Percentiles rank a stretch among this genome's conserved stretches.
phyloP scores from a whole-genome alignment of 2,888 invertebrate genomes.

The Acanthacorydalis orientalis region DNA sequence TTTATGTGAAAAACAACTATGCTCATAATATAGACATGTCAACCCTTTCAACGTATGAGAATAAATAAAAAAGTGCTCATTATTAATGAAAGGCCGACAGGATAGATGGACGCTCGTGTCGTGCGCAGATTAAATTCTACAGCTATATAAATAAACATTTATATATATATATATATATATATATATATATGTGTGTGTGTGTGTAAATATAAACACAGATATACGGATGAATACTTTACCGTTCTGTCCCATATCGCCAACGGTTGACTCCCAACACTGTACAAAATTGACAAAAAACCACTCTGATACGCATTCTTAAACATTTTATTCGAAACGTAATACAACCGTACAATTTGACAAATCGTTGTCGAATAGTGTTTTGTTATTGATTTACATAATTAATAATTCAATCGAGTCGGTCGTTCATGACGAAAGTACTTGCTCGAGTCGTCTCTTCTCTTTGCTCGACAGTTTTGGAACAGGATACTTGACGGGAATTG shows the following conservation, averaged over 20 bases:
- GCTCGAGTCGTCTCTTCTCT: slow-evolving; percentile 18
- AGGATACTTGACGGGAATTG: slow-evolving; percentile 18
- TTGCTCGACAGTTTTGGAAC: slow-evolving; percentile 15
- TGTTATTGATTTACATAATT: slow-evolving; percentile 7
- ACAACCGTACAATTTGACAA: too few species aligned
- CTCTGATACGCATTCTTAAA: slow-evolving; percentile 50
- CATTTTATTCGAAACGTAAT: slow-evolving; percentile 25
- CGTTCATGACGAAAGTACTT: slow-evolving; percentile 10
- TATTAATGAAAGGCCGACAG: too few species aligned
- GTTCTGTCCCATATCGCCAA: slow-evolving; percentile 45
- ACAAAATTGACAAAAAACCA: slow-evolving; percentile 47
- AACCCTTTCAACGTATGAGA: not conserved
- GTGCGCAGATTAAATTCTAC: not conserved
- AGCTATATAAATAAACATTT: not conserved
- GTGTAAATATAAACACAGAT: not conserved
- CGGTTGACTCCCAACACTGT: slow-evolving; percentile 49
- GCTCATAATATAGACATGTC: slow-evolving; percentile 12
- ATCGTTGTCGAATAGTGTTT: not conserved
- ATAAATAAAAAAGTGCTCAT: too few species aligned
- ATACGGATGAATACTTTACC: slow-evolving; percentile 22
- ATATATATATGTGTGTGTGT: not conserved
- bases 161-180: not conserved
- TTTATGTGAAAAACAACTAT: not conserved
- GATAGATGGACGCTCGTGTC: too few species aligned
- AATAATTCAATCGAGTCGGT: slow-evolving; percentile 9